Evolutionary conservation across 2,888 invertebrate genomes (phyloP).

Genomic region (Megamerina dolium): DNA sequence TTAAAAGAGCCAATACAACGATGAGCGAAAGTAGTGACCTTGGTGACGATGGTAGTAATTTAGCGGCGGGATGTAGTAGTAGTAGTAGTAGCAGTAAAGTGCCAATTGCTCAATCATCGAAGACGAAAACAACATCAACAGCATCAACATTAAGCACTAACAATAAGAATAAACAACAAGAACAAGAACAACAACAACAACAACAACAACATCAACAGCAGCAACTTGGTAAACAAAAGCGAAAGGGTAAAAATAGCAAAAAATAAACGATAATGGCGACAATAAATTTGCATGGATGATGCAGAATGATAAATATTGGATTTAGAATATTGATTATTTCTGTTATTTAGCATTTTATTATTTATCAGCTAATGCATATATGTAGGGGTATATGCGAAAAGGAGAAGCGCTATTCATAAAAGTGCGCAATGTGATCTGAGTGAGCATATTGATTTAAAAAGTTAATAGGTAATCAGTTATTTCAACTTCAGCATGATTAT

Average conservation of each 20-base stretch:
- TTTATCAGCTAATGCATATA: no score
- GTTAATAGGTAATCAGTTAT: no score
- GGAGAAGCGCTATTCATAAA: no score
- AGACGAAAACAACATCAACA: conserved; percentile 9
- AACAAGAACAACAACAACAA: conserved; percentile 26
- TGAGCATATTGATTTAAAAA: no score
- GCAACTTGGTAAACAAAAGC: conserved; percentile 34
- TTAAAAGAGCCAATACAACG: conserved; percentile 5
- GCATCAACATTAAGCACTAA: conserved; percentile 7
- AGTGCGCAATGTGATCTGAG: no score
- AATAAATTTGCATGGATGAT: neutral
- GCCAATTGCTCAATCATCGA: conserved; percentile 8
- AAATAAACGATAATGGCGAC: conserved; percentile 23
- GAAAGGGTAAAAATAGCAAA: conserved; percentile 33
- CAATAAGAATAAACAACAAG: conserved; percentile 9
- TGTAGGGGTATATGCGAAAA: no score
- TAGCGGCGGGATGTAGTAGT: conserved; percentile 1
- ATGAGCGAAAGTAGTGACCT: conserved; percentile 6
- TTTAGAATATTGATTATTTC: conserved; percentile 10
- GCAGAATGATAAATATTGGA: conserved; percentile 9
- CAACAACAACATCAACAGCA: conserved; percentile 19
- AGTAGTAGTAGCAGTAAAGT: conserved; percentile 3
- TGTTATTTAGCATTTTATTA: no score
- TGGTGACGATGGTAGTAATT: conserved; percentile 1
- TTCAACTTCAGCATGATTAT: no score